Evolutionary conservation across 2,888 invertebrate genomes (phyloP).

Genomic region (Drosophila cyrtoloma): DNA sequence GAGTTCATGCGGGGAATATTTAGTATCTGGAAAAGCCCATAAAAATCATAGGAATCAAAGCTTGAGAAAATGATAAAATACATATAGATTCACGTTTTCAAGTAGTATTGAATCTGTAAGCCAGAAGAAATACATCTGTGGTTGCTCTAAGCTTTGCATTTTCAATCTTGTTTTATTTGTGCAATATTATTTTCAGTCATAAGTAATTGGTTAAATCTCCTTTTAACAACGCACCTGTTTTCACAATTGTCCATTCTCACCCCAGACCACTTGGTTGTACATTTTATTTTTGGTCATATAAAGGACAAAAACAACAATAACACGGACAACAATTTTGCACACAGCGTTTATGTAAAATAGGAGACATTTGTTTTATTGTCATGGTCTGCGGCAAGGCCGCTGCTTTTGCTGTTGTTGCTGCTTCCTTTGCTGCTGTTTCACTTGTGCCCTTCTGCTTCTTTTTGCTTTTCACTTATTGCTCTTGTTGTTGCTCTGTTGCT

Average conservation of each 20-base stretch:
- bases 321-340: slow-evolving; percentile 63
- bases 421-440: slow-evolving; percentile 22
- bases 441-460: slow-evolving; percentile 16
- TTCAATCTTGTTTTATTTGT: background rate
- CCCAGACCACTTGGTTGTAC: slow-evolving; percentile 11
- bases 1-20: background rate
- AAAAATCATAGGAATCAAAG: background rate
- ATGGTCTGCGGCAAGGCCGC: slow-evolving; percentile 46
- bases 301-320: slow-evolving; percentile 49
- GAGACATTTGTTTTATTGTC: slow-evolving; percentile 77
- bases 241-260: background rate
- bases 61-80: background rate
- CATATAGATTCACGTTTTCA: background rate
- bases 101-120: background rate
- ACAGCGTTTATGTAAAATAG: slow-evolving; percentile 79
- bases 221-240: slow-evolving; percentile 52
- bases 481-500: slow-evolving; percentile 15
- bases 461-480: background rate
- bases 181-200: slow-evolving; percentile 4
- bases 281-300: slow-evolving; percentile 46
- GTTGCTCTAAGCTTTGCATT: background rate
- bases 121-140: background rate
- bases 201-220: slow-evolving; percentile 37
- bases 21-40: background rate
- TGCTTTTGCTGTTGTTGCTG: slow-evolving; percentile 19